Evolutionary conservation across 2,113 vertebrate genomes (phyloP), one percentile per base, ranked within the genome.

Genomic region (Oryzias curvinotus): DNA sequence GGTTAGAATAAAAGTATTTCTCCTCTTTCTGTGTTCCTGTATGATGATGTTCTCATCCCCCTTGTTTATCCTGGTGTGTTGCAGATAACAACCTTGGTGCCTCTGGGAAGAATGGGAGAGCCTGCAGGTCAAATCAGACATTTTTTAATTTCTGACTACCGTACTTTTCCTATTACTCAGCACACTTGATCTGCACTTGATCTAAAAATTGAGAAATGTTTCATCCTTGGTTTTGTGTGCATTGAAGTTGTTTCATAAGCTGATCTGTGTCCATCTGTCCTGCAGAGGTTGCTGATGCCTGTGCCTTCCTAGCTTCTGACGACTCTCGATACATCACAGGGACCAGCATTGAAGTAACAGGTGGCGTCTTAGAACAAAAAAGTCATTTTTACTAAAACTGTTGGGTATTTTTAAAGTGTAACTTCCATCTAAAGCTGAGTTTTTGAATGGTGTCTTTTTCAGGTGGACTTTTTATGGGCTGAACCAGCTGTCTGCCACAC

Each of bases 241-340:
- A 36, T 28, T 14, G 53, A 21, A 15, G 44, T 16, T 58, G 25
- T 49, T 28, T 3, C 21, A 6, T 36, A 12, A 48, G 28, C 10
- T 57, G 51, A 57, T 49, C 30, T 0, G 14, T 25, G 15, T 50
- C 21, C 48, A 1, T 14, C 21, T 16, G 52, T 59, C n/a, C 7
- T 46, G 17, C 65, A 96, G 95, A 96, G 79, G 93, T 96, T 4
- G 95, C 95, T 7, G 92, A 94, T 42, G 94, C 91, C 1, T 95
- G 94, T 19, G 91, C 92, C 5, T 96, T 96, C 73, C 83, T 96
- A 47, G 95, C 94, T 7, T 96, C 95, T 0, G 94, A 94, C 12
- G 94, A 95, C 55, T 95, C 94, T 66, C 78, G 84, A 1, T 96
- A 96, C 75, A 90, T 96, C 83, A 96, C 95, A 0, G 95, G 95